These are phyloP conservation scores for Epinotia brunnichana DNA, from an alignment of 2,888 invertebrate genomes.

Conservation along the genomic window DNA sequence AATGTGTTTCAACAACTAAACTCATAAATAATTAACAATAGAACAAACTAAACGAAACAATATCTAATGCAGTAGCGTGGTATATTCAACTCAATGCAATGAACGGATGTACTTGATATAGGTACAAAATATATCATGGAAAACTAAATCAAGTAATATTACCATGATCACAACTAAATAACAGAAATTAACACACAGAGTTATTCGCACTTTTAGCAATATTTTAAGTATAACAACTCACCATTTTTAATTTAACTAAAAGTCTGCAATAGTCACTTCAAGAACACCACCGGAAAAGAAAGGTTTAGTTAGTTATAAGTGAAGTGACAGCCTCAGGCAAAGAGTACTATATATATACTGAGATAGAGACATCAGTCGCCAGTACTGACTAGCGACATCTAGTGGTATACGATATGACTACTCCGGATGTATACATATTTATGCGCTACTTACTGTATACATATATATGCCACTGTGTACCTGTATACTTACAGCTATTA, in stretches of 20 bases:
- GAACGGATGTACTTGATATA: not conserved
- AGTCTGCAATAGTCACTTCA: constrained; percentile 49
- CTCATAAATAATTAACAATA: not conserved
- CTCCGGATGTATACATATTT: no score
- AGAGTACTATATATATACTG: no score
- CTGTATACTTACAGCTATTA: no score
- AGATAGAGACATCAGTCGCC: no score
- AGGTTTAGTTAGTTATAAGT: no score
- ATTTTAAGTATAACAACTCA: constrained; percentile 57
- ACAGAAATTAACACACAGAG: constrained; percentile 13
- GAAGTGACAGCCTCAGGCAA: no score
- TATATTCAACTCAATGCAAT: not conserved
- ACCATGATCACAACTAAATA: constrained; percentile 18
- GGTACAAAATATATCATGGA: constrained; percentile 16
- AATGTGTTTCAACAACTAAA: not conserved
- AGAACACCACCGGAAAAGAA: constrained; percentile 64
- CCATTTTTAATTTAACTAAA: constrained; percentile 58
- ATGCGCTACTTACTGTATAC: no score
- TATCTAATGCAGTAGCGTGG: constrained; percentile 18
- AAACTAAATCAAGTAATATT: constrained; percentile 35
- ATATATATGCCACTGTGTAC: no score
- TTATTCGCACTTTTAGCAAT: constrained; percentile 38
- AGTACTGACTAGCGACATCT: no score
- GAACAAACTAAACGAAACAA: not conserved
- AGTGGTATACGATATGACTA: no score